Evolutionary conservation across 2,888 invertebrate species (phyloP).

Genomic region (Cerastoderma edule): DNA sequence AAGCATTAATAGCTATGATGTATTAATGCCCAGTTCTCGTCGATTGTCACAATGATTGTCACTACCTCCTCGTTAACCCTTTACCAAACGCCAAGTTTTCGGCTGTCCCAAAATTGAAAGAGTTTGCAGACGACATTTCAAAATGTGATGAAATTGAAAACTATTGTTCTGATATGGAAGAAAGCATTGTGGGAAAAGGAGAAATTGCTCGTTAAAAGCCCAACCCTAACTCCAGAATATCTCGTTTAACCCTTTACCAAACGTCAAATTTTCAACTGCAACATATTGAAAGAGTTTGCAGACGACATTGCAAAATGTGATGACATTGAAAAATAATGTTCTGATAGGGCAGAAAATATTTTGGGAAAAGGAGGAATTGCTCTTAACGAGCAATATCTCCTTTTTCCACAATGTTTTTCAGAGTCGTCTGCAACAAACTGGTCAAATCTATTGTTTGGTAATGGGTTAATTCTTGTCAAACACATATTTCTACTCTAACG

Average conservation of each 20-base stretch:
- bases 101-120: too few species aligned
- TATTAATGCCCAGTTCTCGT: slow-evolving; percentile 10
- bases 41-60: slow-evolving; percentile 15
- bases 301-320: too few species aligned
- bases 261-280: too few species aligned
- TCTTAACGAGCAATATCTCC: not conserved
- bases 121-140: too few species aligned
- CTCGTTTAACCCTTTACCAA: too few species aligned
- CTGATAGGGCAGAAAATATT: not conserved
- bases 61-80: slow-evolving; percentile 5
- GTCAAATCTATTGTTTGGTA: not conserved
- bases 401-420: slow-evolving; percentile 4
- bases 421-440: not conserved
- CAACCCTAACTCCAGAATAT: too few species aligned
- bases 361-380: slow-evolving; percentile 8
- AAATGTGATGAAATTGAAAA: too few species aligned
- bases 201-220: slow-evolving; percentile 3
- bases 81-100: too few species aligned
- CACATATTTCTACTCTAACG: not conserved
- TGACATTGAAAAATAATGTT: too few species aligned
- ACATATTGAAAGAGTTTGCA: too few species aligned
- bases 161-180: too few species aligned
- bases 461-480: not conserved
- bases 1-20: slow-evolving; percentile 6
- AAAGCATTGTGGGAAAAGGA: not conserved